Evolutionary conservation across 2,113 vertebrate genomes (phyloP), one percentile per base, ranked within the genome.

Genomic region (Chelonoidis abingdonii): DNA sequence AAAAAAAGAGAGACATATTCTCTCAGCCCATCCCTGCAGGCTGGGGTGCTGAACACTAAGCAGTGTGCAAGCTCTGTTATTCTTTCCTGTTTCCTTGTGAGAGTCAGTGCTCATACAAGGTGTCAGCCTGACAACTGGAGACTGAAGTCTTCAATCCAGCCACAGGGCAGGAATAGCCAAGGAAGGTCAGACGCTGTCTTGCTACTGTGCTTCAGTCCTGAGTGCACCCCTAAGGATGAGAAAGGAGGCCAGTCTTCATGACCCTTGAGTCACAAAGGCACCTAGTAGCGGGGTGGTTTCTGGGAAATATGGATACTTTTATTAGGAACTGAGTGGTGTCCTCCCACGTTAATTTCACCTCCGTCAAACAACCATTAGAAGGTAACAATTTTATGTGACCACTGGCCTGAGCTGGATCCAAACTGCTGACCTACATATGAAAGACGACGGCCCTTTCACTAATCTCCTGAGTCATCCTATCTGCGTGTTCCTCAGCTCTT

Each of bases 11-110:
- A 83, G 76, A 14, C 3, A 4, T 84, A 87, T 80, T 96, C 93
- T 89, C 89, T 79, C 87, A 92, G 91, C 54, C 86, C 31, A 29
- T 75, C 38, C 38, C 90, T 56, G 54, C 87, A 95, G 93, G 81
- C 81, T 75, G 53, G 22, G 76, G 5, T 2, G 8, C 38, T 83
- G 84, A 87, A 22, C 50, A 49, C 4, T 0, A 93, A 85, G 65
- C 75, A 75, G 54, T 0, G 6, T 41, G 79, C 54, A 88, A 94
- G 90, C 89, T 90, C 80, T 95, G 88, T 57, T 83, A 88, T 1
- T 76, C 72, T 72, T 38, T 17, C 80, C 5, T 19, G 87, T 88
- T 92, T 72, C 49, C 75, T 83, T 35, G 54, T 53, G 62, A 75
- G 0, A 5, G 86, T n/a, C 11, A 65, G n/a, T 41, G 75, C 47